Percentiles rank a stretch among this genome's conserved stretches.
These are phyloP conservation scores for Megalops atlanticus DNA, from an alignment of 2,113 vertebrate species.

Conservation along the genomic window DNA sequence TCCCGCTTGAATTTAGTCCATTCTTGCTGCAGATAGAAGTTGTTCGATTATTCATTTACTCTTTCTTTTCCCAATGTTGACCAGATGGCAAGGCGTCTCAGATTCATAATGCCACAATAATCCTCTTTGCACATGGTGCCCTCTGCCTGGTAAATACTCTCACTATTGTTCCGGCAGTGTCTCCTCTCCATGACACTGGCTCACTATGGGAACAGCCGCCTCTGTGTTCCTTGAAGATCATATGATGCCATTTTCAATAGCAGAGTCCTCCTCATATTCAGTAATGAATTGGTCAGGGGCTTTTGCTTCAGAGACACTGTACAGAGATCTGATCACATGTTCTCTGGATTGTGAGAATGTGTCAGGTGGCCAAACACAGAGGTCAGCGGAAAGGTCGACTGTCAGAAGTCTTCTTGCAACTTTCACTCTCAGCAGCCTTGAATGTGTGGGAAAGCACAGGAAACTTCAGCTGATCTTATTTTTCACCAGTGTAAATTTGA, in stretches of 20 bases:
- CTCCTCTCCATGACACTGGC: slow-evolving; percentile 27
- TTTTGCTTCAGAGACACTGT: background rate
- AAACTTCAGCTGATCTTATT: background rate
- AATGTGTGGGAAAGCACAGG: background rate
- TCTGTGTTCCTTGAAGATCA: background rate
- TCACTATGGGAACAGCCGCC: slow-evolving; percentile 2
- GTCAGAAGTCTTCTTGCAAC: background rate
- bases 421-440: background rate
- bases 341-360: too few species aligned
- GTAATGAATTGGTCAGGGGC: background rate
- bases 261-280: background rate
- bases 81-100: slow-evolving; percentile 66
- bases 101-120: slow-evolving; percentile 62
- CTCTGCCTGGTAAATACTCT: slow-evolving; percentile 56
- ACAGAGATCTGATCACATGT: too few species aligned
- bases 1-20: background rate
- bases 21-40: background rate
- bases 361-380: too few species aligned
- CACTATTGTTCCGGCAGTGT: slow-evolving; percentile 55
- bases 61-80: slow-evolving; percentile 47
- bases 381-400: too few species aligned
- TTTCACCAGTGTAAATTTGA: background rate
- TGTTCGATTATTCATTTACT: slow-evolving; percentile 42
- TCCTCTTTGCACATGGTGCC: slow-evolving; percentile 65
- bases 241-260: background rate